These are phyloP conservation scores for Synergus laeviventris DNA, from an alignment of 2,888 invertebrate genomes.

Conservation along the genomic window DNA sequence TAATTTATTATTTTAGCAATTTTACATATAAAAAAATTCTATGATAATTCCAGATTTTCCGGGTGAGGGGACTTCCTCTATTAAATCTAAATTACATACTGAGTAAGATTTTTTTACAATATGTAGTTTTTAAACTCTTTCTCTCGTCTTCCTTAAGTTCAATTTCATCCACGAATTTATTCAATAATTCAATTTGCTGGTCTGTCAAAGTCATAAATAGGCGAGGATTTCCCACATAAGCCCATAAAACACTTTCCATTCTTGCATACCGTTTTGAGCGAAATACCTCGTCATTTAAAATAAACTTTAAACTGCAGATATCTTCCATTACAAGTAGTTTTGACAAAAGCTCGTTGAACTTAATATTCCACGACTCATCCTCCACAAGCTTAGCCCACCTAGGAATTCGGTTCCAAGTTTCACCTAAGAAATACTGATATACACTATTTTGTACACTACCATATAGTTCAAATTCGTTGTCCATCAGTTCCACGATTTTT, in stretches of 20 bases:
- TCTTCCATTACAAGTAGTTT: neutral
- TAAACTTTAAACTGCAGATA: neutral
- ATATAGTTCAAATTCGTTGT: neutral
- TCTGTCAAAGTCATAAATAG: neutral
- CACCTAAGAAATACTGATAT: neutral
- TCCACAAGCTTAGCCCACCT: neutral
- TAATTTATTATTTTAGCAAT: no score
- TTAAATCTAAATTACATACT: neutral
- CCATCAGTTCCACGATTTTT: neutral
- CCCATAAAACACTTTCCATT: neutral
- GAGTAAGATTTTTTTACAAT: neutral
- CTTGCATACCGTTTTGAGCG: neutral
- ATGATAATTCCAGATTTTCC: neutral
- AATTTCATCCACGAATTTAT: neutral
- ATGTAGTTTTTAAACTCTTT: neutral
- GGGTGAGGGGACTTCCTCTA: no score
- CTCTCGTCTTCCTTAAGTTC: neutral
- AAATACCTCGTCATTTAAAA: neutral
- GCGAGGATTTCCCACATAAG: neutral
- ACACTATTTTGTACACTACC: neutral
- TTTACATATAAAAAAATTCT: no score
- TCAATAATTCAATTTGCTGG: neutral
- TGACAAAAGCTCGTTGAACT: neutral
- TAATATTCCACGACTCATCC: neutral
- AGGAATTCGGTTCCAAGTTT: neutral